Evolutionary conservation across 2,888 invertebrate genomes (phyloP), one percentile per base, ranked within the genome.

Genomic region (Eupithecia subfuscata): DNA sequence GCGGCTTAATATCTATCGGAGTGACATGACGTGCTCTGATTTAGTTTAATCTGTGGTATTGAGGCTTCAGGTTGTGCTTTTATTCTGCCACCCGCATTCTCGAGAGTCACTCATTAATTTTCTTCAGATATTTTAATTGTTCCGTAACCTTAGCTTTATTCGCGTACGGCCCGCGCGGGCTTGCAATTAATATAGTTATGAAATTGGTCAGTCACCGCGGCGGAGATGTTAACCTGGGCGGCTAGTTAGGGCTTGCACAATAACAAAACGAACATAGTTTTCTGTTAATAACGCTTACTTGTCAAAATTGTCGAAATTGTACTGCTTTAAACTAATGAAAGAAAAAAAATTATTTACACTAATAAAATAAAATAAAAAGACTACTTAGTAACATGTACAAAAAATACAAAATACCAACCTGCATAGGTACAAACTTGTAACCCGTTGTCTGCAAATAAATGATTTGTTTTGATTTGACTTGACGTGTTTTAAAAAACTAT

Each of bases 21-120:
- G 43, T 63, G 63, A 71, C 1, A 63, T 2, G 14, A 43, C 45
- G 9, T 16, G 5, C 9, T 63, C 22, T 43, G n/a, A 63, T 71
- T 63, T 63, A n/a, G 34, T 65, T 14, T 67, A 68, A 22, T 45
- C 68, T 68, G 68, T 43, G 71, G 67, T 52, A 7, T 43, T 40
- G 43, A 30, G 30, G 56, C 30, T 40, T 22, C 68, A 70, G 79
- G 80, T 78, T 78, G 79, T 76, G 79, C 76, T 84, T 81, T 81
- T 82, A 84, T 74, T 72, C 69, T 64, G 48, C 63, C 60, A 25
- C 67, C 68, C 72, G 56, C 78, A 78, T 78, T 76, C 78, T 69
- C 73, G 69, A 65, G 73, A 70, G 72, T 73, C 65, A 73, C 43
- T 69, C 37, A 74, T 73, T 73, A 73, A 73, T 67, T 67, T 56